Percentiles rank a stretch among this genome's conserved stretches.
phyloP scores from a whole-genome alignment of 1,140 invertebrate species.

The Drosophila varians region DNA sequence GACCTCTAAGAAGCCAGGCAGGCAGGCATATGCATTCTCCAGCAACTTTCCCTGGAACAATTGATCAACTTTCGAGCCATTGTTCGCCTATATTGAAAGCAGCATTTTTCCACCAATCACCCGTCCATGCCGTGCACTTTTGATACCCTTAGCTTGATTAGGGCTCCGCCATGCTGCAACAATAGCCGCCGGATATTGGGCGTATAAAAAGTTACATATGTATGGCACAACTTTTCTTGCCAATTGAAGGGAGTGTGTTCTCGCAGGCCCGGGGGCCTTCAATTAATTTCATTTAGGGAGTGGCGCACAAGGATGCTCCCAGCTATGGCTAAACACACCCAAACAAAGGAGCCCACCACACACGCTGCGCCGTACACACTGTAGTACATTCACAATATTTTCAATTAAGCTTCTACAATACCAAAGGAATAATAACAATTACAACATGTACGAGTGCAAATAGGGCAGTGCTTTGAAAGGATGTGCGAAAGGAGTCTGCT shows the following conservation, averaged over 20 bases:
- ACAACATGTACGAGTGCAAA: constrained; percentile 44
- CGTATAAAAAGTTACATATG: constrained; percentile 66
- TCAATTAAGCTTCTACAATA: constrained; percentile 78
- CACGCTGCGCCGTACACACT: constrained; percentile 24
- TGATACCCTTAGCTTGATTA: constrained; percentile 6
- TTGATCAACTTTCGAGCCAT: constrained; percentile 41
- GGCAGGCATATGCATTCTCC: constrained; percentile 4
- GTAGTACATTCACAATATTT: constrained; percentile 68
- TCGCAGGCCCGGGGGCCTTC: constrained; percentile 52
- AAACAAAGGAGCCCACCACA: constrained; percentile 41
- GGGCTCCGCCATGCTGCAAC: constrained; percentile 13
- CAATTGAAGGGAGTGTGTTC: constrained; percentile 34
- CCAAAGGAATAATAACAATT: constrained; percentile 78
- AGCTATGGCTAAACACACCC: constrained; percentile 66
- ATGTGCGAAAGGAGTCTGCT: neutral
- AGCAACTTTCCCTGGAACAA: constrained; percentile 11
- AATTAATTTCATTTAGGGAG: constrained; percentile 77
- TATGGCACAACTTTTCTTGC: constrained; percentile 39
- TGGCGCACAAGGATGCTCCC: constrained; percentile 57
- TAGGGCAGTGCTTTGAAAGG: constrained; percentile 41
- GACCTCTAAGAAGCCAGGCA: constrained; percentile 14
- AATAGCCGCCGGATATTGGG: constrained; percentile 70
- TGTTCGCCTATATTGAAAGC: constrained; percentile 20
- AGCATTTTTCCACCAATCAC: neutral
- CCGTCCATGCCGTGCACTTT: neutral